A percentile compares a stretch with the other conserved stretches of the same genome.
Conservation (phyloP, 2,888 invertebrate genomes). For the Limenitis camilla region DNA sequence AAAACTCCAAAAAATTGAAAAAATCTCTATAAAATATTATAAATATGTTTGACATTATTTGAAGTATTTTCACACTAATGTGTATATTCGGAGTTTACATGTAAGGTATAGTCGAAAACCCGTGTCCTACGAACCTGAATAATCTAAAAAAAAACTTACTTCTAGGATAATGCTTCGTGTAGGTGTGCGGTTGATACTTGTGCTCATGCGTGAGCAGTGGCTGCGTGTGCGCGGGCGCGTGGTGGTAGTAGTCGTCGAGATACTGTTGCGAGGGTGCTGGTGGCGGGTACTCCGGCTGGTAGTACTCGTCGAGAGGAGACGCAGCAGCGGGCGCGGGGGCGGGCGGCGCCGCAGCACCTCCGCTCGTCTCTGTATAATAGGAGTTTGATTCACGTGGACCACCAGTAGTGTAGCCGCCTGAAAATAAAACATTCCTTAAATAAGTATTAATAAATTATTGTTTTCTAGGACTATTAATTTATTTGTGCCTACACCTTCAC, state of each 20-base stretch:
- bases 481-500: neutral
- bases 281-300: constrained; percentile 65
- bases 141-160: constrained; percentile 60
- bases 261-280: constrained; percentile 73
- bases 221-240: constrained; percentile 81
- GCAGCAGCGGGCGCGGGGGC: constrained; percentile 54
- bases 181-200: constrained; percentile 82
- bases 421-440: constrained; percentile 11
- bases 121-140: too few relatives aligned
- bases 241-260: constrained; percentile 83
- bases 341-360: constrained; percentile 41
- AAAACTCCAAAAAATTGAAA: too few relatives aligned
- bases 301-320: constrained; percentile 73
- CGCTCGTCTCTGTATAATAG: constrained; percentile 55
- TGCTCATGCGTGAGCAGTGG: constrained; percentile 75
- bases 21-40: too few relatives aligned
- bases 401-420: constrained; percentile 74
- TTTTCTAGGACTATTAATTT: neutral
- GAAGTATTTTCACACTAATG: too few relatives aligned
- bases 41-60: too few relatives aligned
- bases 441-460: neutral
- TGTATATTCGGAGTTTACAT: too few relatives aligned
- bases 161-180: constrained; percentile 82
- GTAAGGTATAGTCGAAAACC: too few relatives aligned
- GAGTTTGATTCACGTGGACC: constrained; percentile 71